Evolutionary conservation across 2,888 invertebrate species (phyloP), one percentile per base, ranked within the genome.

Genomic region (Coelinius sp.): DNA sequence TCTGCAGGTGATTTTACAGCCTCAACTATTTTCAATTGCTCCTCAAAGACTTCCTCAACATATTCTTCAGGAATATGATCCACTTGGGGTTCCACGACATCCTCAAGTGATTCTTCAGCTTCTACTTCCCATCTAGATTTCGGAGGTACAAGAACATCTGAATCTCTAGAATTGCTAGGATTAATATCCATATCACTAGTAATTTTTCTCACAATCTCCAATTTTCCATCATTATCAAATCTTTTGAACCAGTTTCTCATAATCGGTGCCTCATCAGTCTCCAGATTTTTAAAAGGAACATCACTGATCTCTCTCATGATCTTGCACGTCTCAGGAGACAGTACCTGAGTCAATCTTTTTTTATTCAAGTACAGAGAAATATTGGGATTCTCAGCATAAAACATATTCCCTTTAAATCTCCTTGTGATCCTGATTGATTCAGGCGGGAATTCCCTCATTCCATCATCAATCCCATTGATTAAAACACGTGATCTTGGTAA

Each of bases 71-170:
- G 41, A 17, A 2, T 8, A 10, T 14, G 8, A 2, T 31, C 20
- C 20, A 35, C 20, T 10, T 59, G 31, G 20, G 5, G 10, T 20
- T 59, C 20, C 2, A 20, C 0, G 3, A 14, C 56, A n/a, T 27
- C 27, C n/a, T 14, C n/a, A 6, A 17, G 6, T 2, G 17, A 46
- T 46, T 85, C 85, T 5, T 85, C 83, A n/a, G n/a, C n/a, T 56
- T 85, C 87, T 35, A 85, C 85, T 24, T 88, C 87, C 87, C 87
- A 88, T 52, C 84, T 86, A 3, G 87, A 86, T 65, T 82, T 84
- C 0, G 85, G 84, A 24, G 46, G 52, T 6, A 63, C 7, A 24
- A 14, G 1, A 8, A n/a, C 38, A 5, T 81, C n/a, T n/a, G n/a
- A n/a, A n/a, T n/a, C n/a, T n/a, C n/a, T n/a, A n/a, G n/a, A n/a